These are phyloP conservation scores for Odocoileus virginianus DNA, from an alignment of 2,113 vertebrate species.

Conservation along the genomic window DNA sequence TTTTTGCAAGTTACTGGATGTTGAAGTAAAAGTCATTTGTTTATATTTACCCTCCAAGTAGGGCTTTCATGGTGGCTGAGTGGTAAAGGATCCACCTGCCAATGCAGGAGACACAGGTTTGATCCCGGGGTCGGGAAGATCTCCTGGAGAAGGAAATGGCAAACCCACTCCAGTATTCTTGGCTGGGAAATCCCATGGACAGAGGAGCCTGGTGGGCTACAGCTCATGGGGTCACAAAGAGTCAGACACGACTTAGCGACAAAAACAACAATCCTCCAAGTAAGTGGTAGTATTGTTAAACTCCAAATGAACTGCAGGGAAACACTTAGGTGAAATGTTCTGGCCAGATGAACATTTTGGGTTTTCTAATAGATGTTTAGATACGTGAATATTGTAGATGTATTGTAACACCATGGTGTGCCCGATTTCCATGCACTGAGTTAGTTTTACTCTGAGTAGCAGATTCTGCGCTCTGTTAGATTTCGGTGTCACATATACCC, in stretches of 20 bases:
- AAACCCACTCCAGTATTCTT: neutral
- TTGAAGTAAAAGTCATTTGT: neutral
- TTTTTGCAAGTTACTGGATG: neutral
- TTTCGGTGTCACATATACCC: neutral
- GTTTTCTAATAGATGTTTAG: neutral
- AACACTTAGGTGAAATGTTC: neutral
- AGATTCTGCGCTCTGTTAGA: neutral
- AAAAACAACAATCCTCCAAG: neutral
- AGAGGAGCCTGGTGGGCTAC: neutral
- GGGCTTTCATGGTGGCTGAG: neutral
- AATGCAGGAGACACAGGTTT: neutral
- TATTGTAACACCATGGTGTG: neutral
- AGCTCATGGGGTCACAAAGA: neutral
- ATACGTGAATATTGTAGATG: neutral
- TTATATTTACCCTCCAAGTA: neutral
- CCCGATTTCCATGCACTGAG: neutral
- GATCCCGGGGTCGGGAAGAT: neutral
- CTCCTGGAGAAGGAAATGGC: neutral
- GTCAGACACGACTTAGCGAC: fast-evolving
- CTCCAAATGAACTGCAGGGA: neutral
- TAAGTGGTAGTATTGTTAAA: neutral
- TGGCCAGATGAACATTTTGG: neutral
- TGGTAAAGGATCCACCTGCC: neutral
- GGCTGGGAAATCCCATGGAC: neutral
- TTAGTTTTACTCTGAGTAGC: neutral